These are phyloP conservation scores for Harmothoe impar DNA, from an alignment of 2,888 invertebrate species.

Conservation along the genomic window DNA sequence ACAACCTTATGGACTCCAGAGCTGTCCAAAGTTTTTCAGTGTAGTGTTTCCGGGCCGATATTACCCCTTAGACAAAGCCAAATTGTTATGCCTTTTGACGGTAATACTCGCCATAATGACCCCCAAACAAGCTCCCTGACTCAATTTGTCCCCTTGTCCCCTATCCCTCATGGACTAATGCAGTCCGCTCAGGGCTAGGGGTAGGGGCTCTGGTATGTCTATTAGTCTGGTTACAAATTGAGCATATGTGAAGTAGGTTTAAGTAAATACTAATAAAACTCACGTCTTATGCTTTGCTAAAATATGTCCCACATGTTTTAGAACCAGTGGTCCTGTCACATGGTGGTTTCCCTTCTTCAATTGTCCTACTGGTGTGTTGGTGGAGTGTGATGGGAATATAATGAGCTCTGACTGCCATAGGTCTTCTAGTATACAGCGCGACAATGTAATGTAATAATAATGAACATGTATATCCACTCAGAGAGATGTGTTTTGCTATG, in stretches of 20 bases:
- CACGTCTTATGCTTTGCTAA: too few species aligned
- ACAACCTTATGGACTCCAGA: too few species aligned
- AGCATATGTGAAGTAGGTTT: too few species aligned
- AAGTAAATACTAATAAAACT: too few species aligned
- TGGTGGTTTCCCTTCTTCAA: not conserved
- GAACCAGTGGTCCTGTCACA: too few species aligned
- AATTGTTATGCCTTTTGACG: conserved; percentile 45
- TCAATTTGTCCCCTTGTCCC: not conserved
- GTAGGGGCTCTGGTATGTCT: too few species aligned
- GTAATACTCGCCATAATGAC: not conserved
- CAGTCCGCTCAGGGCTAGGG: not conserved
- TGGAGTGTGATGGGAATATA: not conserved
- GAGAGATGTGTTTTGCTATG: too few species aligned
- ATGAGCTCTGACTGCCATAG: not conserved
- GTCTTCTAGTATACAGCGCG: not conserved
- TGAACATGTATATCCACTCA: not conserved
- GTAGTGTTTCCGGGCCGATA: conserved; percentile 11
- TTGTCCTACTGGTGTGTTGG: not conserved
- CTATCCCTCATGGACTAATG: not conserved
- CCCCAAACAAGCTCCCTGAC: not conserved
- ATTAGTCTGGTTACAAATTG: too few species aligned
- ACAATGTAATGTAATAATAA: not conserved
- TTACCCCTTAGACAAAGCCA: not conserved
- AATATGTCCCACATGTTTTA: too few species aligned
- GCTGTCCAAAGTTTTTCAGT: too few species aligned